These are phyloP conservation scores for Apostichopus leukothele DNA, from an alignment of 53 echinoderm and acorn worm species.

Conservation along the genomic window DNA sequence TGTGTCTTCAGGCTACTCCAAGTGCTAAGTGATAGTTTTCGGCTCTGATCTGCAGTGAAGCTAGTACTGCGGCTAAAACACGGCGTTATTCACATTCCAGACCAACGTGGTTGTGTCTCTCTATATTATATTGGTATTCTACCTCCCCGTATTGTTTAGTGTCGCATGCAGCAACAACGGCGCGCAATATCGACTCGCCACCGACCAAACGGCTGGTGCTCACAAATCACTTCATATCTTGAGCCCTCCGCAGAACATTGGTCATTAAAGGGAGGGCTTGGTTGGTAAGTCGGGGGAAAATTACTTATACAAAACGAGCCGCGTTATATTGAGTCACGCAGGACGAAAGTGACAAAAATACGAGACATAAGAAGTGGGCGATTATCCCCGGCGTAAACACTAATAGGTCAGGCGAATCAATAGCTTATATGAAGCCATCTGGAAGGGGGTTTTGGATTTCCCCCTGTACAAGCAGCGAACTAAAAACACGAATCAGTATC, in stretches of 20 bases:
- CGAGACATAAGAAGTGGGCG: not conserved
- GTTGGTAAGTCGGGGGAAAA: not conserved
- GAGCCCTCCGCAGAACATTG: not conserved
- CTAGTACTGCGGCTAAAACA: not conserved
- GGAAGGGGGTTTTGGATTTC: not conserved
- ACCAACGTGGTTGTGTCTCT: not conserved
- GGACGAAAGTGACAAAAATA: not conserved
- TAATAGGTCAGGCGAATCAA: not conserved
- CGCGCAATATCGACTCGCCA: constrained; percentile 10
- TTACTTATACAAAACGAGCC: not conserved
- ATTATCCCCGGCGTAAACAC: not conserved
- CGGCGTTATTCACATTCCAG: constrained; percentile 27
- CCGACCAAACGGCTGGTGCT: not conserved
- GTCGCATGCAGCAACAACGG: constrained; percentile 16
- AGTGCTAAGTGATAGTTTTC: not conserved
- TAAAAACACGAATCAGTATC: too few species aligned
- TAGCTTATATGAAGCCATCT: not conserved
- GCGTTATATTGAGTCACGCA: not conserved
- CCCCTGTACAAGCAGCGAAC: too few species aligned
- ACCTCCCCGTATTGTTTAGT: not conserved
- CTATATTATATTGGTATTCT: not conserved
- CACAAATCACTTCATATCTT: constrained; percentile 21
- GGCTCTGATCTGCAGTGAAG: not conserved
- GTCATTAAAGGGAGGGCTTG: not conserved
- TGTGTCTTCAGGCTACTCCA: not conserved